Evolutionary conservation across 2,797 vertebrate species (phyloP).

Genomic region (Muscicapa comitata): DNA sequence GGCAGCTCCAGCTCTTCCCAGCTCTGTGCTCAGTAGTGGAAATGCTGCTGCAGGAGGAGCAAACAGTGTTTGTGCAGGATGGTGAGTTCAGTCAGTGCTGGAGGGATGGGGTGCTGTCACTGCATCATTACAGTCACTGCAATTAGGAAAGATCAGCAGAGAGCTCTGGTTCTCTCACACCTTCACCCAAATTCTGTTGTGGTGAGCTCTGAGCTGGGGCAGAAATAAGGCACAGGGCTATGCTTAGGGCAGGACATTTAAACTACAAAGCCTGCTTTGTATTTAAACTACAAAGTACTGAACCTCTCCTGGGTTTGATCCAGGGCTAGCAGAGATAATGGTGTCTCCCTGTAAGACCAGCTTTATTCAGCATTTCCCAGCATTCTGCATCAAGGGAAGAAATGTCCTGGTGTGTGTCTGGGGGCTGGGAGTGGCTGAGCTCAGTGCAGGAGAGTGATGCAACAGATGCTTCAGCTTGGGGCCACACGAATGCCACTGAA

Average conservation of each 20-base stretch:
- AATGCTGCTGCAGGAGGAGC: not conserved
- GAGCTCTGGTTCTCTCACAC: not conserved
- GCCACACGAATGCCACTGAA: not conserved
- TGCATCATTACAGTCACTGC: not conserved
- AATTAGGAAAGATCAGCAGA: not conserved
- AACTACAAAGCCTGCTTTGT: not conserved
- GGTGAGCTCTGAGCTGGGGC: too few species aligned
- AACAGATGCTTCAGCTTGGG: not conserved
- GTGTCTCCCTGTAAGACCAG: not conserved
- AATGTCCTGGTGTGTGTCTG: not conserved
- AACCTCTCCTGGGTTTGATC: not conserved
- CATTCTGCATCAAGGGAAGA: not conserved
- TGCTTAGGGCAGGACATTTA: not conserved
- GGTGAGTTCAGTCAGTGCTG: rapidly evolving
- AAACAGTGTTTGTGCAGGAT: not conserved
- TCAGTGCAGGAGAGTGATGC: not conserved
- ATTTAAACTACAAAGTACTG: not conserved
- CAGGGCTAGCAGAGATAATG: not conserved
- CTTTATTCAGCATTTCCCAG: not conserved
- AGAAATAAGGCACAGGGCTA: not conserved
- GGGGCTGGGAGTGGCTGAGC: not conserved
- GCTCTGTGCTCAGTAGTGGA: not conserved
- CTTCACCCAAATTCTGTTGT: not conserved
- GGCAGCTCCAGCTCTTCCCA: not conserved
- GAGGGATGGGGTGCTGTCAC: not conserved